These are phyloP conservation scores for Montipora sp. DNA, from an alignment of 64 coral and sea anemone species.

Conservation along the genomic window DNA sequence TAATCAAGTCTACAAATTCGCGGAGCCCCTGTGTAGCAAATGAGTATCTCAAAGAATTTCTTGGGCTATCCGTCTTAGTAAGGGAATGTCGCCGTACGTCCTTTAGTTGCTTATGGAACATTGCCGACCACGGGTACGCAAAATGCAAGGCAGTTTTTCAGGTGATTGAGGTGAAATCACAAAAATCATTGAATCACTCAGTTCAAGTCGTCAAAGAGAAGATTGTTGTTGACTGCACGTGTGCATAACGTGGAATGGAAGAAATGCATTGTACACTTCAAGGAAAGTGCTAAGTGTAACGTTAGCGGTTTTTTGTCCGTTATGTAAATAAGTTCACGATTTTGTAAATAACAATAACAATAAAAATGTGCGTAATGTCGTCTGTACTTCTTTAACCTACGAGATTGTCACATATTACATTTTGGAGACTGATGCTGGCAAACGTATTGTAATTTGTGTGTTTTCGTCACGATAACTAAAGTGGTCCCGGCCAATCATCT, in stretches of 20 bases:
- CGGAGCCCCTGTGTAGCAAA: neutral
- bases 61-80: neutral
- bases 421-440: too few species aligned
- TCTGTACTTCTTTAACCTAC: too few species aligned
- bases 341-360: too few species aligned
- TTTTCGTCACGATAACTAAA: too few species aligned
- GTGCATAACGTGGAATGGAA: neutral
- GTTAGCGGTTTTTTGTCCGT: too few species aligned
- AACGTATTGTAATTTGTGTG: too few species aligned
- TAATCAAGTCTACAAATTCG: neutral
- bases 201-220: neutral
- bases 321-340: too few species aligned
- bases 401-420: too few species aligned
- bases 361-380: too few species aligned
- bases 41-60: neutral
- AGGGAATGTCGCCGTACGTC: neutral
- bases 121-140: neutral
- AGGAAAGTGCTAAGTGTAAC: too few species aligned
- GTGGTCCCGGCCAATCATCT: too few species aligned
- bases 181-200: neutral
- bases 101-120: neutral
- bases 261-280: too few species aligned
- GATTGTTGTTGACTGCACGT: neutral
- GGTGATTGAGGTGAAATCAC: neutral
- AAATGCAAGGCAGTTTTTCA: constrained; percentile 11